Conservation (phyloP, 2,797 vertebrate genomes). For the Micropoecilia bifurca region DNA sequence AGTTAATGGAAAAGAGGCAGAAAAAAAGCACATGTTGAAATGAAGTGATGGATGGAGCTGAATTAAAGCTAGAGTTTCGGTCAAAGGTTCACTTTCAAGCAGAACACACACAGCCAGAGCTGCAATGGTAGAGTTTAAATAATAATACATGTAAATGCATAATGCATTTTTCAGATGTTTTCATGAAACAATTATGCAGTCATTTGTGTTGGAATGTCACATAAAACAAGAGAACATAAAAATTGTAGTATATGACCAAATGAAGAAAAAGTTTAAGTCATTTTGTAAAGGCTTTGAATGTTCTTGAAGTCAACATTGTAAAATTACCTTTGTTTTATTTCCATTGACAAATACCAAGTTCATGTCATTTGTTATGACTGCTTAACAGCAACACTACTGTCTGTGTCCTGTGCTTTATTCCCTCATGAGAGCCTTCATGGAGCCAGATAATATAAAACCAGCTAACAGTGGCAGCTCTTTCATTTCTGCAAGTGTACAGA, state of each 20-base stretch:
- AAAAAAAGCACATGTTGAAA: background rate
- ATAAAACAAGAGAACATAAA: background rate
- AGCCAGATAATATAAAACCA: slow-evolving; percentile 45
- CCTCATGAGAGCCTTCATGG: slow-evolving; percentile 30
- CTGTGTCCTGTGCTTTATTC: slow-evolving; percentile 9
- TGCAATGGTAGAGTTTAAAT: background rate
- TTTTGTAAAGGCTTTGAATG: background rate
- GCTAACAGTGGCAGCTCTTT: slow-evolving; percentile 36
- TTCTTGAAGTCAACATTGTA: background rate
- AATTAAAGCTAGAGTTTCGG: background rate
- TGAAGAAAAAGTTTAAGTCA: background rate
- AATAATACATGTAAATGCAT: background rate
- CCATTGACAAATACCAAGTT: slow-evolving; percentile 17
- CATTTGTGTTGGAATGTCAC: background rate
- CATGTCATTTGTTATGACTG: slow-evolving; percentile 5
- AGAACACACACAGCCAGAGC: background rate
- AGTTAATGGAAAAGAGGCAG: background rate
- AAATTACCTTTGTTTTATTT: slow-evolving; percentile 4
- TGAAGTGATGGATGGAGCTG: background rate
- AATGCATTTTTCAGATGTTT: too few relatives aligned
- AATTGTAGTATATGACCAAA: background rate
- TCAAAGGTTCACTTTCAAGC: background rate
- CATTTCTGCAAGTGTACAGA: slow-evolving; percentile 34
- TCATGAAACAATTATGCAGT: too few relatives aligned
- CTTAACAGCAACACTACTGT: slow-evolving; percentile 25